Conservation (phyloP, 2,113 vertebrate species). For the Sceloporus tristichus region DNA sequence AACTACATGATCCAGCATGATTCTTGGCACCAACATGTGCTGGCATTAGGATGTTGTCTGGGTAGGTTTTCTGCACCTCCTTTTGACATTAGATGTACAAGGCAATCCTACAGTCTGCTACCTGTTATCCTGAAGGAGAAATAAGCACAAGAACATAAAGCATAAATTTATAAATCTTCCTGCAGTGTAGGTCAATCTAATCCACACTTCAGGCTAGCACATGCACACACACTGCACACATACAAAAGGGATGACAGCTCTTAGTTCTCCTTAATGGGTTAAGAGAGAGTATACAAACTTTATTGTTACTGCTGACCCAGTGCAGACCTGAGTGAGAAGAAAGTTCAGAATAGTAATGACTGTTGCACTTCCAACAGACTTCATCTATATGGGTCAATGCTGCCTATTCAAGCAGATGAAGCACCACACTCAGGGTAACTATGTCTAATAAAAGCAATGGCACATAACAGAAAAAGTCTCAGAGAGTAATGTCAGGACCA, state of each 20-base stretch:
- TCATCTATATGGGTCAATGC: background rate
- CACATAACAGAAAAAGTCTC: background rate
- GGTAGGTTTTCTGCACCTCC: too few species aligned
- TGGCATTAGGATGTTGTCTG: background rate
- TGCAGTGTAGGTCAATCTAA: background rate
- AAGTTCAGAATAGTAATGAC: constrained; percentile 9
- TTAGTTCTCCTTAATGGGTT: background rate
- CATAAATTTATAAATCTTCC: background rate
- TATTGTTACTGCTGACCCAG: background rate
- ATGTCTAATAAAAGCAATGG: constrained; percentile 1
- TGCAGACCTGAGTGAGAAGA: background rate
- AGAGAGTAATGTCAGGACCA: background rate
- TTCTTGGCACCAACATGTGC: background rate
- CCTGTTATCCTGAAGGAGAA: background rate
- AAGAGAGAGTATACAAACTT: background rate
- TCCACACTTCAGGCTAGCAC: background rate
- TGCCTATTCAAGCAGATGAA: constrained; percentile 7
- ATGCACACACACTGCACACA: too few species aligned
- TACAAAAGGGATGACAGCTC: background rate
- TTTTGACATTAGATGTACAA: background rate
- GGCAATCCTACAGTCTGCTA: background rate
- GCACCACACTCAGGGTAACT: background rate
- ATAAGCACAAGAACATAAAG: background rate
- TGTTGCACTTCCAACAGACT: background rate
- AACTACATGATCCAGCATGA: too few species aligned